Evolutionary conservation across 2,797 vertebrate genomes (phyloP), one percentile per base, ranked within the genome.

Genomic region (Pseudomugil gertrudae): DNA sequence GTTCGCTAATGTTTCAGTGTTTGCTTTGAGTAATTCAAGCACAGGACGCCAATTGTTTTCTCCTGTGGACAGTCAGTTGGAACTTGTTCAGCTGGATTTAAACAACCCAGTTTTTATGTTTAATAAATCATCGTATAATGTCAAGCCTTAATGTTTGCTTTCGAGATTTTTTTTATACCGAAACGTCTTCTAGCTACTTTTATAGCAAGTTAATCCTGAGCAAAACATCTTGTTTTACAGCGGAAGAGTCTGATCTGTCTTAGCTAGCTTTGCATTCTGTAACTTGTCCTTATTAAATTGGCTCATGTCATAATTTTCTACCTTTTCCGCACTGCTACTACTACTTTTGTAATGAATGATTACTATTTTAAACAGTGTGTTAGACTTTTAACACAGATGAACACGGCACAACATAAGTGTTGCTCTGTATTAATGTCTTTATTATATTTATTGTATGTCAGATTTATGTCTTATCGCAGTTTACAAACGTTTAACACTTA

Each of bases 1-100:
- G 72, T 87, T 80, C 66, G 90, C 89, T 91, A 90, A 87, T 63
- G 78, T 80, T 81, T 67, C 57, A 65, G 72, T 84, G 77, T 87
- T 84, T 85, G 85, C 86, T 87, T 65, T 85, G 79, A 90, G 85
- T 84, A 66, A 43, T 64, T 26, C 57, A 33, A 74, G 74, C 76
- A 83, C 24, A 85, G 85, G 80, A 87, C 82, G 65, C 36, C 69
- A 32, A 88, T 90, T 90, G 87, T 91, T 89, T 87, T 84, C 58
- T 79, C 71, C 80, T 84, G 70, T 66, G 63, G 76, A 80, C 72
- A 69, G 63, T 76, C 67, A 66, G 61, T 74, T 75, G 52, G 55
- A 77, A 88, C 62, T 84, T 85, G 69, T 80, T 72, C 2, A 55
- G 51, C 47, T 33, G 0, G 17, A 50, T 52, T 54, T 24, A 27